Evolutionary conservation across 2,113 vertebrate genomes (phyloP).

Genomic region (Pseudorhombus dupliciocellatus): DNA sequence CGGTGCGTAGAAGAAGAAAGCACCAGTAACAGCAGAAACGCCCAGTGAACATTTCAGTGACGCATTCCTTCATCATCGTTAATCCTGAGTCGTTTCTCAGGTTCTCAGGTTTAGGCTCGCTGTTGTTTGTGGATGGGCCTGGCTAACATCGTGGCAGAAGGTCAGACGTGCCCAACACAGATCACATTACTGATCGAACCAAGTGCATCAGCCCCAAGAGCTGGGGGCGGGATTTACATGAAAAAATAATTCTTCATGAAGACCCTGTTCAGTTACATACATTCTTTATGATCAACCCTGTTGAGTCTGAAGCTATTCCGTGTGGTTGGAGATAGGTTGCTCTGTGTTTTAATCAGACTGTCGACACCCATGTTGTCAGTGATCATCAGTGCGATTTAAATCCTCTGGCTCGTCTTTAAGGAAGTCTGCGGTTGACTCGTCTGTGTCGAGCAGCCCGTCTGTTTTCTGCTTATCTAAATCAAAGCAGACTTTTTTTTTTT

Average conservation of each 20-base stretch:
- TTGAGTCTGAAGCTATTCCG: slow-evolving; percentile 11
- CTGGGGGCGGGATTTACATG: slow-evolving; percentile 49
- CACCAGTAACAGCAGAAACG: neutral
- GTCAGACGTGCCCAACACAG: slow-evolving; percentile 41
- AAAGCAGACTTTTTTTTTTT: slow-evolving; percentile 24
- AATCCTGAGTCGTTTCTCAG: slow-evolving; percentile 12
- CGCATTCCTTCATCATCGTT: slow-evolving; percentile 23
- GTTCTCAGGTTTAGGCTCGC: slow-evolving; percentile 30
- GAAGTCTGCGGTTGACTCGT: slow-evolving; percentile 25
- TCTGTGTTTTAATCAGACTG: neutral
- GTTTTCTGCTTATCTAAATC: slow-evolving; percentile 28
- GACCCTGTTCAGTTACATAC: slow-evolving; percentile 15
- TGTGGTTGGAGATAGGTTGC: neutral
- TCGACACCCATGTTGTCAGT: neutral
- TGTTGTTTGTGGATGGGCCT: slow-evolving; percentile 61
- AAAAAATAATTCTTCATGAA: slow-evolving; percentile 47
- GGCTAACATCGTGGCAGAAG: slow-evolving; percentile 57
- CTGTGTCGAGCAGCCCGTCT: slow-evolving; percentile 1
- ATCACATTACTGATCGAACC: slow-evolving; percentile 59
- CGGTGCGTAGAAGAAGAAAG: slow-evolving; percentile 12
- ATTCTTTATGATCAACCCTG: slow-evolving; percentile 26
- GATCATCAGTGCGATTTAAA: slow-evolving; percentile 15
- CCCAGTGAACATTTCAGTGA: slow-evolving; percentile 6
- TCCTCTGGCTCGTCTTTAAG: slow-evolving; percentile 3
- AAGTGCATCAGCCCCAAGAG: slow-evolving; percentile 42